Base-by-base conservation (phyloP, 92 coral and sea anemone genomes). In the Epizoanthus scotinus region DNA sequence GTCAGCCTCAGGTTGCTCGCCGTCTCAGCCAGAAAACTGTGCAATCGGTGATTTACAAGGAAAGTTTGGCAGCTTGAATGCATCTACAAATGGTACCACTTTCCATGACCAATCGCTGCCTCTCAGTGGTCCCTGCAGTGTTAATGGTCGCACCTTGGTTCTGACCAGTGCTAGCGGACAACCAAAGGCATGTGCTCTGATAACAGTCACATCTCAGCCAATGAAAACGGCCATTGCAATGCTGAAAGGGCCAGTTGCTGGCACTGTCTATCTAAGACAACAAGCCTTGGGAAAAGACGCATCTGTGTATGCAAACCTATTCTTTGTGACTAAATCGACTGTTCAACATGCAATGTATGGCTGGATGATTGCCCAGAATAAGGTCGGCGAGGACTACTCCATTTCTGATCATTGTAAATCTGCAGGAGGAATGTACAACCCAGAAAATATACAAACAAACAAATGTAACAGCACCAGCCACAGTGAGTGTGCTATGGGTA, bases 21-120 rank as follows among this genome's bases (percentile, higher is more conserved):
- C 65, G 6, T 22, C 78, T 22, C 83, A 90, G 27, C 69, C 82
- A 29, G 20, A 70, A 6, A 71, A 61, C 29, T 95, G 99, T 83
- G 98, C 98, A 15, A 47, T 89, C 69, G 99, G 99, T 52, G 96
- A 95, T 71, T 77, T 95, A 67, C 62, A 81, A 29, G 93, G 93
- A 18, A 89, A 87, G 82, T 87, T 91, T 69, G 96, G 94, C 12
- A 62, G 67, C 53, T 58, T 95, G 56, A 65, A 83, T 44, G 62
- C 66, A 17, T 20, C 88, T 13, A 78, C 83, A 31, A 66, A 26
- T 13, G 81, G 69, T 59, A 81, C 74, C 50, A 21, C 64, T 13
- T 89, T 90, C 71, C 73, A 79, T 36, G 85, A 82, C 40, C 65
- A 91, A 52, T 56, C 40, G 36, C 40, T 87, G 44, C 94, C 95